phyloP scores from a whole-genome alignment of 2,797 vertebrate species.

The Semotilus atromaculatus region DNA sequence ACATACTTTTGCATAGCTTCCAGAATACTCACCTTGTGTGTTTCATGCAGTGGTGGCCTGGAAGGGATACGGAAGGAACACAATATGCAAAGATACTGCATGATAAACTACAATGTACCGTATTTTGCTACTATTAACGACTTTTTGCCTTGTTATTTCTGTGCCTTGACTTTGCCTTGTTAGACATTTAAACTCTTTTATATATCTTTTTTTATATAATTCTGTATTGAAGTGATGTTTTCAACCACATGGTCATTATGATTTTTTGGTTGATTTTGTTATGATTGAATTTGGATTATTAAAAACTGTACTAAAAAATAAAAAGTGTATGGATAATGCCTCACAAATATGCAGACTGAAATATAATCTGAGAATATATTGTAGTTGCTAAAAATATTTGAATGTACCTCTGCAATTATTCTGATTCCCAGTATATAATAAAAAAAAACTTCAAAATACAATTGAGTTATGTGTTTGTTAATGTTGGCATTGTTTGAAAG shows the following conservation, averaged over 20 bases:
- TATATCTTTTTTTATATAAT: neutral
- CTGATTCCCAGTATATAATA: constrained; percentile 9
- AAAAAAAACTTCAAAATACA: neutral
- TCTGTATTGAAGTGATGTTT: neutral
- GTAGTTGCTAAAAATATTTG: constrained; percentile 16
- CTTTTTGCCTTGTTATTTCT: constrained; percentile 20
- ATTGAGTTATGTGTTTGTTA: neutral
- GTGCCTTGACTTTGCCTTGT: constrained; percentile 19
- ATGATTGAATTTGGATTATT: too few species aligned
- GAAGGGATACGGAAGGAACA: constrained; percentile 16
- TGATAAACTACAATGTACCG: constrained; percentile 17
- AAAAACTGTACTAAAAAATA: neutral
- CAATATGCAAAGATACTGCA: constrained; percentile 22
- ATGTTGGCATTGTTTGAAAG: neutral
- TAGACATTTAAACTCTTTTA: constrained; percentile 26
- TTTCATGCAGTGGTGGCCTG: constrained; percentile 19
- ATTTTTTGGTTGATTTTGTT: too few species aligned
- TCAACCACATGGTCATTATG: neutral
- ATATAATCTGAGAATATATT: neutral
- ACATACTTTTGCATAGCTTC: constrained; percentile 45
- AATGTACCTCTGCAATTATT: constrained; percentile 5
- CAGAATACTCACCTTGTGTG: constrained; percentile 14
- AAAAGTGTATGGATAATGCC: neutral
- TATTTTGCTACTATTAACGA: constrained; percentile 3
- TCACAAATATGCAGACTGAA: neutral